Conservation (phyloP, 2,888 invertebrate species). For the Lydus trimaculatus region DNA sequence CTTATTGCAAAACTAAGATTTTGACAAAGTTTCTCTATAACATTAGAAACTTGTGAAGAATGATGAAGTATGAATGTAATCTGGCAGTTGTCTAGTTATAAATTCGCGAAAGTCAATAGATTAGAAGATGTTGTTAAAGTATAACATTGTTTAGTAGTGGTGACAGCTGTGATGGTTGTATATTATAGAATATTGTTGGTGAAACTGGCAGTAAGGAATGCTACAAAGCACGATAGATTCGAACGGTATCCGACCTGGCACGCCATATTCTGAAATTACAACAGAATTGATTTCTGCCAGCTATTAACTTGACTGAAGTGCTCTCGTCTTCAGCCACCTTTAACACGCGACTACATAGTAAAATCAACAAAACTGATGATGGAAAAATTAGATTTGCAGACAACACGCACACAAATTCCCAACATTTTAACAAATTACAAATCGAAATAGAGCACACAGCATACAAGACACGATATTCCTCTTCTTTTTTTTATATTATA, state of each 20-base stretch:
- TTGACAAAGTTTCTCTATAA: not conserved
- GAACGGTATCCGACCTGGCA: conserved; percentile 46
- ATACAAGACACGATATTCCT: not conserved
- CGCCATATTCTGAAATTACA: conserved; percentile 49
- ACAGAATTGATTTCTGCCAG: conserved; percentile 56
- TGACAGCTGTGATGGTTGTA: conserved; percentile 16
- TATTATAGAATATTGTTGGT: conserved; percentile 19
- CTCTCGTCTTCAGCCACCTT: conserved; percentile 52
- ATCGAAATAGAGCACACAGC: not conserved
- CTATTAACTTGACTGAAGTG: conserved; percentile 56
- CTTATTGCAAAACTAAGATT: conserved; percentile 3
- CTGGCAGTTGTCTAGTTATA: conserved; percentile 14
- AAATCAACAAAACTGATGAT: conserved; percentile 35
- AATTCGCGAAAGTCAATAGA: conserved; percentile 19
- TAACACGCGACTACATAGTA: conserved; percentile 45
- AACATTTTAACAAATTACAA: not conserved
- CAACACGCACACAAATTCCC: conserved; percentile 36
- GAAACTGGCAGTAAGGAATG: conserved; percentile 32
- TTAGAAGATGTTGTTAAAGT: not conserved
- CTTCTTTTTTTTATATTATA: too few relatives aligned
- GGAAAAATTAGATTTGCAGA: conserved; percentile 43
- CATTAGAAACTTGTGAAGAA: not conserved
- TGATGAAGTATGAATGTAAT: not conserved
- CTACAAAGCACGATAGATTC: conserved; percentile 33
- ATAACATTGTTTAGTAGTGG: not conserved